phyloP scores from a whole-genome alignment of 2,797 vertebrate species.

The Mormyrops attenuatus region DNA sequence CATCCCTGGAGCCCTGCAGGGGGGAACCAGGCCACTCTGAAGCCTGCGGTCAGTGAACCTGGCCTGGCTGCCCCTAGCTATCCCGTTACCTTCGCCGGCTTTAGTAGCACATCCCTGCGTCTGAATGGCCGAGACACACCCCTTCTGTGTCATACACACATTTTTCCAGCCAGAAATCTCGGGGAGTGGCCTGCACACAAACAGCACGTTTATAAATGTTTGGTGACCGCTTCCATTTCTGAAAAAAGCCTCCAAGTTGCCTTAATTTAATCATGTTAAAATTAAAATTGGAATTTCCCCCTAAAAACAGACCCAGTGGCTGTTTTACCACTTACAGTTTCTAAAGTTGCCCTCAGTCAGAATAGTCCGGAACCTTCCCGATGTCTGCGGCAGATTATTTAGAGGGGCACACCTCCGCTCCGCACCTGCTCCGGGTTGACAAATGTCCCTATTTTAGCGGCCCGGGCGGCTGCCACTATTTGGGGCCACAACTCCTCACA shows the following conservation, averaged over 20 bases:
- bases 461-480: conserved; percentile 28
- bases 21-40: neutral
- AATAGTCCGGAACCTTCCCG: conserved; percentile 32
- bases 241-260: neutral
- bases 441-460: conserved; percentile 50
- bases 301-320: conserved; percentile 3
- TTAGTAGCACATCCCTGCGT: neutral
- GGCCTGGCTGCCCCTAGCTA: neutral
- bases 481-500: neutral
- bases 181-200: neutral
- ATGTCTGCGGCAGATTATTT: conserved; percentile 56
- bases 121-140: neutral
- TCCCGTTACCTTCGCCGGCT: conserved; percentile 26
- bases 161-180: neutral
- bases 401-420: conserved; percentile 40
- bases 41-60: neutral
- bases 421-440: conserved; percentile 58
- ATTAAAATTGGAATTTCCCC: conserved; percentile 6
- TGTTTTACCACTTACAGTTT: neutral
- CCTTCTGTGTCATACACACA: neutral
- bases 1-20: neutral
- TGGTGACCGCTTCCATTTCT: neutral
- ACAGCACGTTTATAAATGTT: neutral
- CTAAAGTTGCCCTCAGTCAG: neutral
- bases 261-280: conserved; percentile 1